A percentile compares a stretch with the other conserved stretches of the same genome.
These are phyloP conservation scores for Dendrocincla fuliginosa DNA, from an alignment of 2,797 vertebrate genomes.

Conservation along the genomic window DNA sequence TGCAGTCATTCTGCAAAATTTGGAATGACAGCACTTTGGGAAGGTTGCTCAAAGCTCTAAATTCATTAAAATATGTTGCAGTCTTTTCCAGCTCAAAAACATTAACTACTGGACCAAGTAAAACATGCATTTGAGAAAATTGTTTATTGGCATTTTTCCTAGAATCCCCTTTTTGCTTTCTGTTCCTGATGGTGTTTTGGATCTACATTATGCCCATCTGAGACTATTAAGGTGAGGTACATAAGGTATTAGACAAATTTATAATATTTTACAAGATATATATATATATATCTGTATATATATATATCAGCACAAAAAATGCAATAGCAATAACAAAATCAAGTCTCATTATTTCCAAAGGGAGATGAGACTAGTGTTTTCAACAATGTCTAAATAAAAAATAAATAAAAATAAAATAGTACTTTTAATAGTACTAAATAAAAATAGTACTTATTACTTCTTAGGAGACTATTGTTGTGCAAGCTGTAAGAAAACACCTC, in stretches of 20 bases:
- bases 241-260: not conserved
- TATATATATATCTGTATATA: too few species aligned
- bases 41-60: not conserved
- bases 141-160: not conserved
- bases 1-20: not conserved
- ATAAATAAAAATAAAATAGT: too few species aligned
- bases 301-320: not conserved
- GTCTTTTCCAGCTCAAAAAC: not conserved
- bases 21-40: not conserved
- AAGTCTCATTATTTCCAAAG: not conserved
- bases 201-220: not conserved
- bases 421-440: too few species aligned
- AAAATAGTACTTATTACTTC: not conserved
- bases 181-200: not conserved
- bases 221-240: not conserved
- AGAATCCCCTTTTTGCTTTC: not conserved
- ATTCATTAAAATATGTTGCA: not conserved
- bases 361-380: not conserved
- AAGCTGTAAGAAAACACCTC: not conserved
- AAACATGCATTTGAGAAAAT: not conserved
- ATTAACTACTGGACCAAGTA: not conserved
- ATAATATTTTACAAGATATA: not conserved
- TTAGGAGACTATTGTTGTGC: not conserved
- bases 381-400: not conserved
- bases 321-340: not conserved